These are phyloP conservation scores for Philotrypesis tridentata DNA, from an alignment of 1,140 invertebrate species.

Conservation along the genomic window DNA sequence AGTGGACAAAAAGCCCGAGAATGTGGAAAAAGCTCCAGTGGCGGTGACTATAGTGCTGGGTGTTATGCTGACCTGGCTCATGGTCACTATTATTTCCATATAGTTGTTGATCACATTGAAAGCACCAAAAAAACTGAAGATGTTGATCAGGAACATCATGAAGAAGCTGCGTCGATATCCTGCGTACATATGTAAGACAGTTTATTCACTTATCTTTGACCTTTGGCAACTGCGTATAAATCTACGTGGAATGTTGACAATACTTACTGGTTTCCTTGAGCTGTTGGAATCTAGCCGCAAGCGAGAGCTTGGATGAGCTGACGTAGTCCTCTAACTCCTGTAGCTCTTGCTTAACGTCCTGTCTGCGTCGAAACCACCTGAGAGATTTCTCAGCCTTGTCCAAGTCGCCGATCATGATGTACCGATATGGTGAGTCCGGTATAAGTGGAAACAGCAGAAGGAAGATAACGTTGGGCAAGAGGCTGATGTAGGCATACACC, in stretches of 20 bases:
- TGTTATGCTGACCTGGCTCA: slow-evolving; percentile 55
- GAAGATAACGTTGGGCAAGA: slow-evolving; percentile 69
- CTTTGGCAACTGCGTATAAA: background rate
- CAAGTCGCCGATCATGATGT: slow-evolving; percentile 59
- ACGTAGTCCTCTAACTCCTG: slow-evolving; percentile 66
- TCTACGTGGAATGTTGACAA: background rate
- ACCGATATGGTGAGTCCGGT: slow-evolving; percentile 75
- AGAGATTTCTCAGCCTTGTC: slow-evolving; percentile 67
- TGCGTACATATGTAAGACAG: slow-evolving; percentile 48
- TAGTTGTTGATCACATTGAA: slow-evolving; percentile 65
- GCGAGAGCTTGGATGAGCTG: slow-evolving; percentile 52
- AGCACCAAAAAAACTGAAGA: slow-evolving; percentile 63
- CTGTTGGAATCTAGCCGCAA: slow-evolving; percentile 58
- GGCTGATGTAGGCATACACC: slow-evolving; percentile 63
- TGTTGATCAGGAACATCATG: slow-evolving; percentile 60
- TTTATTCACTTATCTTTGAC: background rate
- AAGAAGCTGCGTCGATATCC: slow-evolving; percentile 58
- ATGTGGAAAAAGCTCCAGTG: slow-evolving; percentile 60
- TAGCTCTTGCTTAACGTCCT: slow-evolving; percentile 65
- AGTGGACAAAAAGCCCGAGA: slow-evolving; percentile 59
- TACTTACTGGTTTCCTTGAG: slow-evolving; percentile 49
- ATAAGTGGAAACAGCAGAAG: slow-evolving; percentile 70
- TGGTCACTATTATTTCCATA: slow-evolving; percentile 67
- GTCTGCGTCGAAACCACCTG: slow-evolving; percentile 63
- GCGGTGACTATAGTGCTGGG: slow-evolving; percentile 65